Conservation (phyloP, 2,888 invertebrate genomes). For the Elegia similella region DNA sequence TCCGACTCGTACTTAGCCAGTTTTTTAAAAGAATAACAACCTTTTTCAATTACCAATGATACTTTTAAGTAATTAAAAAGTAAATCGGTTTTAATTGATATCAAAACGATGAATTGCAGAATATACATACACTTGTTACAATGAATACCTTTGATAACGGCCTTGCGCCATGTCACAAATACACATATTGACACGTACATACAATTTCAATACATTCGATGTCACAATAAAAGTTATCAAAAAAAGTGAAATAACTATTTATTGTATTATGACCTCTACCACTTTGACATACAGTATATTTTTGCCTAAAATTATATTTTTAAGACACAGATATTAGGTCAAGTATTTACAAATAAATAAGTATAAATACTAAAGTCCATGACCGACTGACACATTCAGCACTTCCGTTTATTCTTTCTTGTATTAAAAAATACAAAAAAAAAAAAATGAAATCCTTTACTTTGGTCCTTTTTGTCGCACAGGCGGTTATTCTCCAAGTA, state of each 20-base stretch:
- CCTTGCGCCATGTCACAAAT: background rate
- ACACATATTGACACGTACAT: background rate
- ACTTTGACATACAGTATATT: background rate
- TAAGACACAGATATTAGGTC: background rate
- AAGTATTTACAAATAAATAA: slow-evolving; percentile 11
- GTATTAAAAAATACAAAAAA: slow-evolving; percentile 13
- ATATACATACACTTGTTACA: background rate
- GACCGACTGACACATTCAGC: slow-evolving; percentile 1
- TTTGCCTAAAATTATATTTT: background rate
- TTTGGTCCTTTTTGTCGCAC: slow-evolving; percentile 33
- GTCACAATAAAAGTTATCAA: slow-evolving; percentile 6
- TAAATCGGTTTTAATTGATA: background rate
- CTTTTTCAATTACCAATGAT: no score
- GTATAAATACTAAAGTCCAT: background rate
- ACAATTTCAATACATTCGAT: background rate
- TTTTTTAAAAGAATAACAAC: no score
- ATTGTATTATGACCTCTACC: background rate
- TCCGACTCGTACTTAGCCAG: no score
- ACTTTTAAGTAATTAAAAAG: background rate
- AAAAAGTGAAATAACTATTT: background rate
- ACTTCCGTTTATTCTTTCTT: background rate
- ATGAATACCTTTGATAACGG: background rate
- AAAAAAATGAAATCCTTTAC: slow-evolving; percentile 47
- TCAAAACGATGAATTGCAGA: background rate
- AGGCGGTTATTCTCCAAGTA: slow-evolving; percentile 46